Base-by-base conservation (phyloP, 2,113 vertebrate genomes). In the Thymallus thymallus region DNA sequence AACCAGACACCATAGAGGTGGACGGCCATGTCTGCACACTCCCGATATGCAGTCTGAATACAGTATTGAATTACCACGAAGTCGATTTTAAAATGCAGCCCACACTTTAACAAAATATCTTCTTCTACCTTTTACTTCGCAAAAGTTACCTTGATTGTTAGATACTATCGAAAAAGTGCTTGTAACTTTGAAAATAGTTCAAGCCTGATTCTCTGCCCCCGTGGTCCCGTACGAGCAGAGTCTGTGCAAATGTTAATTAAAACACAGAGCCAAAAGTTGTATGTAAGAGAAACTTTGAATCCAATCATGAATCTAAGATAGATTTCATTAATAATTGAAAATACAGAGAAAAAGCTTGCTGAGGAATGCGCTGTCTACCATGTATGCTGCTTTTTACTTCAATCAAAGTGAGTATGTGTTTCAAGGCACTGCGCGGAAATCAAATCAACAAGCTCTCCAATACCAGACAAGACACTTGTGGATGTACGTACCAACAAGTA, bases 291-390 rank as follows among this genome's bases (percentile, higher is more conserved):
- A 51, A 35, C 29, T 65, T 65, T 76, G 22, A 58, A 62, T 72
- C 45, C 13, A 70, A 64, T 45, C 68, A 26, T 24, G 70, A 55
- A 76, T 56, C 60, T 76, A 14, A 55, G 24, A 64, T 35, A 14
- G 26, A 45, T 65, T 73, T 69, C 60, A 77, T 72, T 12, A 80
- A 74, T 64, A 61, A 72, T 48, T 20, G 46, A 77, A 77, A 75
- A n/a, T 60, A 74, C 65, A 60, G 56, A 32, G 66, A 45, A 45
- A 35, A 35, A 30, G 24, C 56, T 18, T 29, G 63, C 6, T 22
- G 65, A 67, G 65, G 24, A 30, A 35, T 4, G 20, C 6, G 7
- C 5, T 16, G 6, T 46, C 29, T 45, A 41, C 18, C 32, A 35
- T 22, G 12, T 48, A 22, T 69, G 2, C 2, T 9, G n/a, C 20